These are phyloP conservation scores for Apaloderma vittatum DNA, from an alignment of 2,113 vertebrate species.

Conservation along the genomic window DNA sequence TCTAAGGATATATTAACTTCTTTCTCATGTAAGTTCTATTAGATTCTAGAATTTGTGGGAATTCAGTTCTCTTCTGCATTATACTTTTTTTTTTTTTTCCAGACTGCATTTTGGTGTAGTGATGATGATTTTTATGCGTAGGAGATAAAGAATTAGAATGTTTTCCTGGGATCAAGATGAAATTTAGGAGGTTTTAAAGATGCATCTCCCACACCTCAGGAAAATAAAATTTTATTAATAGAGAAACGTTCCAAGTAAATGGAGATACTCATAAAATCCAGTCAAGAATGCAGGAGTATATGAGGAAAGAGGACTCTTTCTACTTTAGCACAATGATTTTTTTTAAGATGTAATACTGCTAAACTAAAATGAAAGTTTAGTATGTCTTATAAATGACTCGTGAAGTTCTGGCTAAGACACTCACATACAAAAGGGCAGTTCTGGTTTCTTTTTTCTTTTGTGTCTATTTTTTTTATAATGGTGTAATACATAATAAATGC, in stretches of 20 bases:
- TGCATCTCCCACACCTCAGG: not conserved
- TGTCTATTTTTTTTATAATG: not conserved
- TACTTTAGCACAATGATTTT: not conserved
- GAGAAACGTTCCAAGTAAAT: not conserved
- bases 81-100: not conserved
- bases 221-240: not conserved
- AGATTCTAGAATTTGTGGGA: not conserved
- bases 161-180: not conserved
- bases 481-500: not conserved
- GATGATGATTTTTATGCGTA: not conserved
- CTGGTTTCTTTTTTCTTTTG: not conserved
- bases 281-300: not conserved
- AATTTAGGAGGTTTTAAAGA: not conserved
- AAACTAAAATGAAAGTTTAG: not conserved
- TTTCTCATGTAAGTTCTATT: not conserved
- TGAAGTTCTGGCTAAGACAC: fast-evolving
- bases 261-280: not conserved
- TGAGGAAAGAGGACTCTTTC: not conserved
- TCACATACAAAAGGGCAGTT: not conserved
- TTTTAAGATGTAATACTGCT: not conserved
- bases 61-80: not conserved
- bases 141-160: not conserved
- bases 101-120: not conserved
- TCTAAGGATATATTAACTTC: not conserved
- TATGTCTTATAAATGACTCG: not conserved